Percentiles rank a stretch among this genome's conserved stretches.
Conservation (phyloP, 2,888 invertebrate species). For the Suillia variegata region DNA sequence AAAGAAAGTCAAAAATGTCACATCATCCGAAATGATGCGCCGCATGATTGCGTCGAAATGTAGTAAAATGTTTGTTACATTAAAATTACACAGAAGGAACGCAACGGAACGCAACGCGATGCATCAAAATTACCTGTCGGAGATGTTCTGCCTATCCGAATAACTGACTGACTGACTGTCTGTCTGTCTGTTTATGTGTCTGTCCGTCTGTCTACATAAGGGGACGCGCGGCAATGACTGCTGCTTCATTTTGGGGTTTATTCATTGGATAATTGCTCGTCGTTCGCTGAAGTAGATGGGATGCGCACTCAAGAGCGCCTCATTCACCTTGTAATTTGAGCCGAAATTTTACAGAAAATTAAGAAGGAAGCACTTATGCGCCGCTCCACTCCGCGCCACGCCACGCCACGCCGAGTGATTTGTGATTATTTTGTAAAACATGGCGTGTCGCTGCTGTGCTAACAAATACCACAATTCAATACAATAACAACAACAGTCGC, state of each 20-base stretch:
- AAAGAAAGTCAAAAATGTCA: slow-evolving; percentile 53
- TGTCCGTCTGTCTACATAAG: background rate
- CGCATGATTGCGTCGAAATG: slow-evolving; percentile 42
- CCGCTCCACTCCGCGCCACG: slow-evolving; percentile 37
- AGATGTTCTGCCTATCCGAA: background rate
- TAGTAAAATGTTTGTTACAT: background rate
- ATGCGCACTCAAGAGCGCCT: slow-evolving; percentile 14
- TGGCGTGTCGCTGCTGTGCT: slow-evolving; percentile 12
- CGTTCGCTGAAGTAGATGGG: background rate
- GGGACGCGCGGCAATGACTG: background rate
- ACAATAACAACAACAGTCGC: no score
- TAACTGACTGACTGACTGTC: background rate
- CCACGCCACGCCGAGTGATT: slow-evolving; percentile 10
- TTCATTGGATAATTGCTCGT: slow-evolving; percentile 18
- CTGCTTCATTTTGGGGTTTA: slow-evolving; percentile 7
- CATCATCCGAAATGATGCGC: slow-evolving; percentile 56
- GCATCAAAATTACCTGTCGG: background rate
- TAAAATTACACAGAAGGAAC: slow-evolving; percentile 9
- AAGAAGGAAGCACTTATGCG: slow-evolving; percentile 53
- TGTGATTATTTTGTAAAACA: slow-evolving; percentile 34
- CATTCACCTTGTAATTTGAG: slow-evolving; percentile 60
- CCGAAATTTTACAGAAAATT: slow-evolving; percentile 39
- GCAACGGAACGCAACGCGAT: background rate
- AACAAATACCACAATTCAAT: slow-evolving; percentile 13
- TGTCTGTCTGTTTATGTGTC: background rate